These are phyloP conservation scores for Choloepus hoffmanni DNA, from an alignment of 2,113 vertebrate species.

Conservation along the genomic window DNA sequence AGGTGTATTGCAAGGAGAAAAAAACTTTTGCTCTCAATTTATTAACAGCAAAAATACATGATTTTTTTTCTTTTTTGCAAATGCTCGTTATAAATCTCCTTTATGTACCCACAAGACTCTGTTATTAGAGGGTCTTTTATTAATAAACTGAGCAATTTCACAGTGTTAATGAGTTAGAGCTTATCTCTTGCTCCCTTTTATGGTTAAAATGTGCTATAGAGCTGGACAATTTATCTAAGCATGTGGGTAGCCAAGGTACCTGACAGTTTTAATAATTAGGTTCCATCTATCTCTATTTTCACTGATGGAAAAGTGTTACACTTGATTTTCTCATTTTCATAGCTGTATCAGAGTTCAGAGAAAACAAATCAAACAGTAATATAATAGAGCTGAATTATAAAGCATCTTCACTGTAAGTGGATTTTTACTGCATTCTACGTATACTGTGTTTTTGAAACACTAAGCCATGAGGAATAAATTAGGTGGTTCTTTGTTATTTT, in stretches of 20 bases:
- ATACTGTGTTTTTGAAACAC: conserved; percentile 69
- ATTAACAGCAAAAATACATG: conserved; percentile 78
- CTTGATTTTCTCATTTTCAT: conserved; percentile 85
- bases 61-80: conserved; percentile 45
- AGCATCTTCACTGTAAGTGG: conserved; percentile 68
- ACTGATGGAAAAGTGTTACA: conserved; percentile 86
- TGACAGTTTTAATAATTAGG: conserved; percentile 81
- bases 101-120: conserved; percentile 56
- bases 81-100: conserved; percentile 75
- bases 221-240: conserved; percentile 74
- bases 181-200: conserved; percentile 70
- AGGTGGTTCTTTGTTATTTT: conserved; percentile 61
- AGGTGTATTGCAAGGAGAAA: conserved; percentile 64
- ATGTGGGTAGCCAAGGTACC: conserved; percentile 80
- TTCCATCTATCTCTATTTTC: conserved; percentile 82
- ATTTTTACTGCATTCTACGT: conserved; percentile 74
- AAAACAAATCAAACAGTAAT: conserved; percentile 83
- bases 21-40: conserved; percentile 76
- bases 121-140: conserved; percentile 73
- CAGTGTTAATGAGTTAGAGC: conserved; percentile 72
- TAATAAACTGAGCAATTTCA: conserved; percentile 78
- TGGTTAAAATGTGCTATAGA: conserved; percentile 67
- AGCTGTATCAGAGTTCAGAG: conserved; percentile 80
- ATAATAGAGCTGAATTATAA: conserved; percentile 78
- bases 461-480: conserved; percentile 67